phyloP scores from a whole-genome alignment of 2,113 vertebrate genomes.

The Elgaria multicarinata region DNA sequence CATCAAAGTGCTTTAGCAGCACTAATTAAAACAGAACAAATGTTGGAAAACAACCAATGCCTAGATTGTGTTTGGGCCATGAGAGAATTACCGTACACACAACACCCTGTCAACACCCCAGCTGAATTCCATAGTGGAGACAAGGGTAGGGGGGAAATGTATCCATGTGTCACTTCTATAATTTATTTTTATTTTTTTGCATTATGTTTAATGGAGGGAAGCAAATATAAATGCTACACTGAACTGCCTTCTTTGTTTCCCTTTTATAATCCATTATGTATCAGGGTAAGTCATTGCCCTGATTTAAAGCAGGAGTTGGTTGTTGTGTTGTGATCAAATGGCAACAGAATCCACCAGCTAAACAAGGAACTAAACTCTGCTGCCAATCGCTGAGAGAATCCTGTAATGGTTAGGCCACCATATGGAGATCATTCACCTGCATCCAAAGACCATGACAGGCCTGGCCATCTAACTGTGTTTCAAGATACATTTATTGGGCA shows the following conservation, averaged over 20 bases:
- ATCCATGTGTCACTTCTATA: neutral
- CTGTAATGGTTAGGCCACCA: neutral
- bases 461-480: neutral
- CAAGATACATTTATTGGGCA: neutral
- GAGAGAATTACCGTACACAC: neutral
- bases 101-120: neutral
- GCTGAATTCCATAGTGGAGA: neutral
- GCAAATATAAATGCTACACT: neutral
- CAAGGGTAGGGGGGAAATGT: neutral
- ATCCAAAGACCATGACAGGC: neutral
- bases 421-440: neutral
- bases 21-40: conserved; percentile 23
- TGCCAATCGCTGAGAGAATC: neutral
- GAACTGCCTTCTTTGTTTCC: neutral
- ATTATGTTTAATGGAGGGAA: neutral
- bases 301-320: neutral
- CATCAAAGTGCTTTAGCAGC: conserved; percentile 16
- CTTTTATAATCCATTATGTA: rapidly evolving
- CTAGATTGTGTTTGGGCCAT: neutral
- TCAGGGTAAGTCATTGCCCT: neutral
- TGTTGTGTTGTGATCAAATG: conserved; percentile 1
- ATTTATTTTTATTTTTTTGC: neutral
- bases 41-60: conserved; percentile 12
- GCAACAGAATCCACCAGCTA: rapidly evolving
- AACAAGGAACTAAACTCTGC: neutral